Conservation (phyloP, 2,113 vertebrate species). For the Gopherus flavomarginatus region DNA sequence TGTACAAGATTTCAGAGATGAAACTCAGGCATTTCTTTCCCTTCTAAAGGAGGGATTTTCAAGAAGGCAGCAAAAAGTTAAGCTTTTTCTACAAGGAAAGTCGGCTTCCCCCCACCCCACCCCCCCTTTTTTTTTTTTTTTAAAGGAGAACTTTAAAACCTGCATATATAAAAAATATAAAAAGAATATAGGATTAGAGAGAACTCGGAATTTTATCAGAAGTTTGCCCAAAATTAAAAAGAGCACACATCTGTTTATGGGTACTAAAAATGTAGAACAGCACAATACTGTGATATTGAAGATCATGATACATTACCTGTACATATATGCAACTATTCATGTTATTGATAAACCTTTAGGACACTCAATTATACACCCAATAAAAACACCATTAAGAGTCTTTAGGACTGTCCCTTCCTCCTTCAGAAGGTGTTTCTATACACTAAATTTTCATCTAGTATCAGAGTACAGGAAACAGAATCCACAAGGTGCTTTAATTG, state of each 20-base stretch:
- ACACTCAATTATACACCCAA: conserved; percentile 84
- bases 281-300: conserved; percentile 73
- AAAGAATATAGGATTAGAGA: conserved; percentile 76
- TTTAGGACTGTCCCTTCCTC: conserved; percentile 81
- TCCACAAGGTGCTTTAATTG: conserved; percentile 91
- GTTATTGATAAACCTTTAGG: conserved; percentile 86
- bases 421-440: conserved; percentile 83
- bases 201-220: conserved; percentile 74
- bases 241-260: conserved; percentile 70
- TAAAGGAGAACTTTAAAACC: conserved; percentile 75
- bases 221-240: conserved; percentile 71
- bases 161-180: conserved; percentile 82
- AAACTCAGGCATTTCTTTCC: conserved; percentile 75
- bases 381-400: conserved; percentile 82
- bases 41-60: conserved; percentile 68
- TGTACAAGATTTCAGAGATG: conserved; percentile 62
- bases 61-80: conserved; percentile 77
- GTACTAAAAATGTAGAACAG: conserved; percentile 79
- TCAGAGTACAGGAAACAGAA: conserved; percentile 83
- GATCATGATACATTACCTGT: conserved; percentile 77
- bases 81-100: conserved; percentile 76
- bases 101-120: conserved; percentile 19
- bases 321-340: conserved; percentile 75
- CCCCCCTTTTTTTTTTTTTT: neutral
- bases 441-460: conserved; percentile 87